These are phyloP conservation scores for Cerceris ruficornis DNA, from an alignment of 2,888 invertebrate species.

Conservation along the genomic window DNA sequence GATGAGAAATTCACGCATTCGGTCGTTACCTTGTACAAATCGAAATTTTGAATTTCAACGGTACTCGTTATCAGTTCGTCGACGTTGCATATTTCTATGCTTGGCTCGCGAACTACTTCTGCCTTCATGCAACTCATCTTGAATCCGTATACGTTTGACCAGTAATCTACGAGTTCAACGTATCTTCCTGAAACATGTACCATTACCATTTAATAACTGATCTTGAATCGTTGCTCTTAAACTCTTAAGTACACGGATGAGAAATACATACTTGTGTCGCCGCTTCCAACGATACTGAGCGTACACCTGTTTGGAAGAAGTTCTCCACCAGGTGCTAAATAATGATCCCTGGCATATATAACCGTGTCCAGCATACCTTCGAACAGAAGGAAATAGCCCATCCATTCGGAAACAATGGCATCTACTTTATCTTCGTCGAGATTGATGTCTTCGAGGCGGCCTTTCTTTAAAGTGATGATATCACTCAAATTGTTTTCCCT, in stretches of 20 bases:
- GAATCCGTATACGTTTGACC: constrained; percentile 97
- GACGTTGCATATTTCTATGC: constrained; percentile 84
- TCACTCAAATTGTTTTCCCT: constrained; percentile 90
- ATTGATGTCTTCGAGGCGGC: constrained; percentile 91
- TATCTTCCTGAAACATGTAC: constrained; percentile 84
- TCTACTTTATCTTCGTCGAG: constrained; percentile 91
- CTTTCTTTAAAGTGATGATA: constrained; percentile 90
- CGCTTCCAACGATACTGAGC: constrained; percentile 90
- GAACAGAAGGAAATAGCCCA: constrained; percentile 98
- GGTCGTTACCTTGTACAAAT: constrained; percentile 89
- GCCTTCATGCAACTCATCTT: constrained; percentile 96
- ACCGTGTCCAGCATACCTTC: constrained; percentile 98
- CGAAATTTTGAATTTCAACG: constrained; percentile 82
- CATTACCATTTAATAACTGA: background rate
- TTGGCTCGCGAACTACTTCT: constrained; percentile 91
- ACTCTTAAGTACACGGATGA: background rate
- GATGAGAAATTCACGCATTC: constrained; percentile 89
- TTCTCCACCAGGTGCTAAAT: constrained; percentile 88
- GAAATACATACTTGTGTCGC: constrained; percentile 85
- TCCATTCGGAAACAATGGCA: constrained; percentile 98
- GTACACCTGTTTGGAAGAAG: constrained; percentile 93
- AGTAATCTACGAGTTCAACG: constrained; percentile 89
- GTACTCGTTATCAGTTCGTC: constrained; percentile 77
- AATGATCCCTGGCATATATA: constrained; percentile 92
- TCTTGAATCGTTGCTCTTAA: constrained; percentile 2